These are phyloP conservation scores for Drosophila ambigua DNA, from an alignment of 1,140 invertebrate species.

Conservation along the genomic window DNA sequence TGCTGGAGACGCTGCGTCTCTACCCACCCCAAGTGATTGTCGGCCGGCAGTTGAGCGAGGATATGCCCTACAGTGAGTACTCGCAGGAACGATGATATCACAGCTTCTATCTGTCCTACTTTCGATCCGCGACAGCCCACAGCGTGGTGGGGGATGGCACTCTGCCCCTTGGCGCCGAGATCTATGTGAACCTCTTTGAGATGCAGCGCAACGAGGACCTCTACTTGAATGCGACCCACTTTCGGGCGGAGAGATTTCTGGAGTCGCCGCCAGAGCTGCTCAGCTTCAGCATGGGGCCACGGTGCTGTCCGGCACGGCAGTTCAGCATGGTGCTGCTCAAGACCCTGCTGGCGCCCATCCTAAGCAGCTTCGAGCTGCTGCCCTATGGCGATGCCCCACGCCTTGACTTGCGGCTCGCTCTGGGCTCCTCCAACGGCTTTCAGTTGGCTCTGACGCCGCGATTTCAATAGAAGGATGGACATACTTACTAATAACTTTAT, in stretches of 20 bases:
- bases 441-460: slow-evolving; percentile 51
- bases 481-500: neutral
- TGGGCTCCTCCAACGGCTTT: slow-evolving; percentile 62
- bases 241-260: slow-evolving; percentile 51
- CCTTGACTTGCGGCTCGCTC: slow-evolving; percentile 25
- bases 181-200: slow-evolving; percentile 64
- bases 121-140: slow-evolving; percentile 31
- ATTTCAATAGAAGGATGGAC: neutral
- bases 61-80: slow-evolving; percentile 48
- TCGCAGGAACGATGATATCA: neutral
- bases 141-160: slow-evolving; percentile 42
- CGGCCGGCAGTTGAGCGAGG: slow-evolving; percentile 29
- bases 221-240: slow-evolving; percentile 16
- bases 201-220: slow-evolving; percentile 47
- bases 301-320: slow-evolving; percentile 51
- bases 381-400: slow-evolving; percentile 51
- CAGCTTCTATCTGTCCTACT: neutral
- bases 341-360: slow-evolving; percentile 34
- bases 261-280: slow-evolving; percentile 35
- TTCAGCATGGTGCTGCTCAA: slow-evolving; percentile 54
- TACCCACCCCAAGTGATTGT: slow-evolving; percentile 66
- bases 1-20: slow-evolving; percentile 49
- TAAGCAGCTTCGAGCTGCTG: slow-evolving; percentile 51
- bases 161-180: slow-evolving; percentile 51
- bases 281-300: slow-evolving; percentile 54